phyloP scores from a whole-genome alignment of 2,888 invertebrate genomes.

The Erannis defoliaria region DNA sequence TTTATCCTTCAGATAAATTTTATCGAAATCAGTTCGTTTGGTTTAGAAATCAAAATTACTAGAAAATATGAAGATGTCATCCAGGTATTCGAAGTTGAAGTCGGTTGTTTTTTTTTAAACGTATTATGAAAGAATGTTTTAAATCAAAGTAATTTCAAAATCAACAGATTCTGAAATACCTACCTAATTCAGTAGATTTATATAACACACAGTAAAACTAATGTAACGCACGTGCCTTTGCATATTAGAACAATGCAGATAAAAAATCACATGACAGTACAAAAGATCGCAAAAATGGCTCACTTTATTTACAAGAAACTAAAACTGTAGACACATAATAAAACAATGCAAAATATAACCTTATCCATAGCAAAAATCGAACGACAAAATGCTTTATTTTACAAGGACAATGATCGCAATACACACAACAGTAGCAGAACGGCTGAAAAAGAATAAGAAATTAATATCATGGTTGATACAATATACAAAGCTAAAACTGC shows the following conservation, averaged over 20 bases:
- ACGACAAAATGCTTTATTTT: constrained; percentile 62
- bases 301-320: constrained; percentile 47
- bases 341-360: constrained; percentile 42
- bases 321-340: constrained; percentile 44
- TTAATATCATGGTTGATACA: constrained; percentile 58
- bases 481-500: constrained; percentile 64
- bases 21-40: too few species aligned
- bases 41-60: too few species aligned
- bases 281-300: constrained; percentile 33
- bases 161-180: neutral
- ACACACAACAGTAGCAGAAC: constrained; percentile 78
- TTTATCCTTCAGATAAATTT: too few species aligned
- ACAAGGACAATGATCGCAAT: constrained; percentile 71
- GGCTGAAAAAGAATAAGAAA: constrained; percentile 74
- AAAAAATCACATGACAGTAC: constrained; percentile 35
- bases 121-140: too few species aligned
- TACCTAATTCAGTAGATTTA: neutral
- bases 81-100: too few species aligned
- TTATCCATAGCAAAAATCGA: constrained; percentile 55
- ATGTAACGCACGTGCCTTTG: constrained; percentile 1
- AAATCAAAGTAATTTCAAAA: too few species aligned
- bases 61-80: too few species aligned
- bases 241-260: constrained; percentile 22
- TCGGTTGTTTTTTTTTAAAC: too few species aligned
- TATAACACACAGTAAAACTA: neutral